Base-by-base conservation (phyloP, 2,797 vertebrate genomes). In the Anguilla obscura region DNA sequence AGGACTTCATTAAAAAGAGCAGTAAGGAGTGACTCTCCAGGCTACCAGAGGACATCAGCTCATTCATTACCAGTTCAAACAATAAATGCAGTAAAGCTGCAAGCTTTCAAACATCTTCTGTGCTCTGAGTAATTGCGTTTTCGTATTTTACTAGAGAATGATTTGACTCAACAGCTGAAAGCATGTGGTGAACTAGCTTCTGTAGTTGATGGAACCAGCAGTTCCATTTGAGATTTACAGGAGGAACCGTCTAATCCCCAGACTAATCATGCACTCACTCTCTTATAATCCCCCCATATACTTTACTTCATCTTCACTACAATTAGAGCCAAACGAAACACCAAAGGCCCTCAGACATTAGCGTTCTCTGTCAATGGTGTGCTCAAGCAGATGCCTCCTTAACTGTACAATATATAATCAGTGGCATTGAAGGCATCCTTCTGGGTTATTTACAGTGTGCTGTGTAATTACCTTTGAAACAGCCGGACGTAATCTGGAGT, bases 391-490 rank as follows among this genome's bases (percentile, higher is more conserved):
- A 52, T 71, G 48, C 69, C 40, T 63, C 82, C 58, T 54, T 85
- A 48, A 52, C 36, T 52, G 83, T 52, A 76, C 30, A 85, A 85
- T 88, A 76, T 88, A 69, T 85, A 88, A 88, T 85, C 82, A 85
- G 33, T 66, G 21, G 48, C 21, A 71, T 63, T 36, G 50, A 56
- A 18, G 83, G 63, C 33, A 24, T 74, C 36, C 83, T 71, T 56
- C 66, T n/a, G 48, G 0, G 66, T 85, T 88, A 85, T 56, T 89
- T 84, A 84, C 79, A 30, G 36, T 69, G 50, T 45, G 80, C 74
- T 87, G 79, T 69, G 82, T 86, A 88, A 54, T 89, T 85, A 86
- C 33, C 45, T 89, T 88, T 91, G 74, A 91, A 86, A 84, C 86
- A 88, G 88, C 56, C 87, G 69, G 87, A 85, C 87, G 33, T 85